Evolutionary conservation across 2,797 vertebrate species (phyloP), one percentile per base, ranked within the genome.

Genomic region (Melanogrammus aeglefinus): DNA sequence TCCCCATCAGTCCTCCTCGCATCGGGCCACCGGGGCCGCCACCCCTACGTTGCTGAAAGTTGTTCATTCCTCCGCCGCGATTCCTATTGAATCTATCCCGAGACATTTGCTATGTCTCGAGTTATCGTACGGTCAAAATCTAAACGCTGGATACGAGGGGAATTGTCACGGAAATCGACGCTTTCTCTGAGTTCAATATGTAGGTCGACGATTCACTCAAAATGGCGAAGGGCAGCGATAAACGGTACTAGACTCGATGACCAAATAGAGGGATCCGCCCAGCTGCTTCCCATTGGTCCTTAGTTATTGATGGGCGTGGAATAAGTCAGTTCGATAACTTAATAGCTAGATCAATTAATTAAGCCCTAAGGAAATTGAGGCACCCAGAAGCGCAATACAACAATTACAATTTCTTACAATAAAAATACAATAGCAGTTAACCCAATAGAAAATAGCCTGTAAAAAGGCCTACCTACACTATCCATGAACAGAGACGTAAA

Each of bases 81-180:
- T 95, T 97, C 79, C 96, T 84, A 76, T 88, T 94, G 84, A 96
- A 98, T 80, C 96, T 93, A 87, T 97, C 96, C 84, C 96, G 95
- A 91, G 97, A 97, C 98, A 99, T 99, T 77, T 80, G 77, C 71
- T 7, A 1, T 78, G 72, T 33, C 78, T 21, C 1, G 39, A 80
- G 77, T 13, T 6, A 29, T 3, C 4, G 10, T 36, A 38, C 77
- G 77, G 0, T 74, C 36, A 0, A 1, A 39, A 74, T 74, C 13
- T 38, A 85, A 90, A 83, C 4, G 33, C 6, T 35, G 14, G 14
- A 44, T 4, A 44, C 1, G 41, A 2, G 14, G 4, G 14, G 3
- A 16, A 44, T 14, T 4, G 41, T 44, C 14, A 13, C 41, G 69
- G 39, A 66, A 16, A 74, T 41, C 1, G n/a, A n/a, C 4, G 41